Percentiles rank a stretch among this genome's conserved stretches.
These are phyloP conservation scores for Vandiemenella viatica DNA, from an alignment of 2,888 invertebrate genomes.

Conservation along the genomic window DNA sequence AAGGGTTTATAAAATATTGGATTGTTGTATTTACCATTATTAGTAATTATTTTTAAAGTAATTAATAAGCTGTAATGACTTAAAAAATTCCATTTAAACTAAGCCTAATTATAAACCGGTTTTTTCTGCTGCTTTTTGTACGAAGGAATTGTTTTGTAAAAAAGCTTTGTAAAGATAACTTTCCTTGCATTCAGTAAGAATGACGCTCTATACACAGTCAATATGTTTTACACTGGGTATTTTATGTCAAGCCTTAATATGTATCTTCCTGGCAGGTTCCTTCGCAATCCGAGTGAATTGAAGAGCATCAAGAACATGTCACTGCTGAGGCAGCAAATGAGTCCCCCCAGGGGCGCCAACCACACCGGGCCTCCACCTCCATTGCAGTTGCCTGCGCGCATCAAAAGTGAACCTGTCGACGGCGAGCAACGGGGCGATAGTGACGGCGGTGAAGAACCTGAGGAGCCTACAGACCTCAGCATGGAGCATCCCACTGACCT, in stretches of 20 bases:
- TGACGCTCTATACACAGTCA: too few species aligned
- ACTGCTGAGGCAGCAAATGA: conserved; percentile 65
- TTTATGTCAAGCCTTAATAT: background rate
- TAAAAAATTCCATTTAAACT: too few species aligned
- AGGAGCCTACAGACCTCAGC: conserved; percentile 28
- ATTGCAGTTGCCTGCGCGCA: conserved; percentile 16
- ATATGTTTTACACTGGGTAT: background rate
- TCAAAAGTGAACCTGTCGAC: conserved; percentile 13
- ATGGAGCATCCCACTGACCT: conserved; percentile 17
- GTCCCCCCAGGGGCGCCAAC: conserved; percentile 34
- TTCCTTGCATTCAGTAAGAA: background rate
- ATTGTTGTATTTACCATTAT: too few species aligned
- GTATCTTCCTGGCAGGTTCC: conserved; percentile 44
- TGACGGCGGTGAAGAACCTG: conserved; percentile 39
- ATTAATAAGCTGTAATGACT: too few species aligned
- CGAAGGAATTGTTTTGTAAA: too few species aligned
- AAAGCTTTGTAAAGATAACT: too few species aligned
- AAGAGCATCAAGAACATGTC: conserved; percentile 91
- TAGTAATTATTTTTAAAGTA: too few species aligned
- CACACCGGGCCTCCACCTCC: conserved; percentile 18
- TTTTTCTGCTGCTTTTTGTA: too few species aligned
- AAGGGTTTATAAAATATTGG: too few species aligned
- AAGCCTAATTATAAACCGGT: too few species aligned
- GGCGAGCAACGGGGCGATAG: conserved; percentile 32
- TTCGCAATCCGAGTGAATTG: conserved; percentile 82